These are phyloP conservation scores for Myotis planiceps DNA, from an alignment of 2,797 vertebrate species.

Conservation along the genomic window DNA sequence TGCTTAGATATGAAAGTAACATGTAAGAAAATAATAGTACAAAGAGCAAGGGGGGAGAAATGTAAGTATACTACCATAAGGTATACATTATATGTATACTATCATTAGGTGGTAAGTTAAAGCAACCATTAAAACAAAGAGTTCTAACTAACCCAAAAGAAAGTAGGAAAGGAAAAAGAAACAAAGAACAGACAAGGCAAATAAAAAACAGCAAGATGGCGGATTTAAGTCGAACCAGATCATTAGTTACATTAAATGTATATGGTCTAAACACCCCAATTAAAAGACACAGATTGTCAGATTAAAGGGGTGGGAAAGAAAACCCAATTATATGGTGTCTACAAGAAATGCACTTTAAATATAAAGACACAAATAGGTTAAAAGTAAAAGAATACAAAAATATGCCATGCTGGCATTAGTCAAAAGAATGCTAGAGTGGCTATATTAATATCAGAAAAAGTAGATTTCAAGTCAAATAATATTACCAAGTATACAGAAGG, in stretches of 20 bases:
- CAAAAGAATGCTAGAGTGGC: not conserved
- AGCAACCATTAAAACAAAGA: constrained; percentile 17
- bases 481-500: not conserved
- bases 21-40: not conserved
- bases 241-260: constrained; percentile 29
- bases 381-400: not conserved
- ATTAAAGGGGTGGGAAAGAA: not conserved
- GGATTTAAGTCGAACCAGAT: not conserved
- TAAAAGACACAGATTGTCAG: not conserved
- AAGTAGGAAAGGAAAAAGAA: not conserved
- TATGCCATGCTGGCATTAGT: not conserved
- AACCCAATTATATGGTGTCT: not conserved
- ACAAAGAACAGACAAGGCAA: not conserved
- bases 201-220: not conserved
- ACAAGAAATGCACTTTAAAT: constrained; percentile 1
- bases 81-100: not conserved
- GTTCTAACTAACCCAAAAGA: not conserved
- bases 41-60: not conserved
- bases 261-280: not conserved
- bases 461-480: not conserved
- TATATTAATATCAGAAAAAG: not conserved
- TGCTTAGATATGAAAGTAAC: not conserved
- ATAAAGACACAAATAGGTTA: constrained; percentile 3
- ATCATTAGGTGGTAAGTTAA: not conserved
- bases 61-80: not conserved